These are phyloP conservation scores for Meloidogyne exigua DNA, from an alignment of 1,140 invertebrate genomes.

Conservation along the genomic window DNA sequence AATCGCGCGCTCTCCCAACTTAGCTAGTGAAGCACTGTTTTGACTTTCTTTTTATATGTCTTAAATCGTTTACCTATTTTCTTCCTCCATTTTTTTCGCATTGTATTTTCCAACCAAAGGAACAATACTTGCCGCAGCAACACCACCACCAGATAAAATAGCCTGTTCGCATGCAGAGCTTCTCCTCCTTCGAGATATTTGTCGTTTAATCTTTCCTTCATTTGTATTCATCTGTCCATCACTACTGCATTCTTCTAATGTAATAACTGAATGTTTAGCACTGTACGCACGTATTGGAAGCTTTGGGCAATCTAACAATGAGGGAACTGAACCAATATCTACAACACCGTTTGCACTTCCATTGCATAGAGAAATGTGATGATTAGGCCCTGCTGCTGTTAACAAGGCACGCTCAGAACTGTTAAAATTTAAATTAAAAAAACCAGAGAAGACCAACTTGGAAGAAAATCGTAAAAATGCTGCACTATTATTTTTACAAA, in stretches of 20 bases:
- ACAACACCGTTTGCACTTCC: not conserved
- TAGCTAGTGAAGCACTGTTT: no score
- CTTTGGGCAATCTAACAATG: slow-evolving; percentile 10
- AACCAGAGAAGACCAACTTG: not conserved
- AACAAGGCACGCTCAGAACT: not conserved
- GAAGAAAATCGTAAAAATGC: slow-evolving; percentile 19
- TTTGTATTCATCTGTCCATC: not conserved
- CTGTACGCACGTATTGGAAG: slow-evolving; percentile 17
- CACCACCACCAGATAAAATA: not conserved
- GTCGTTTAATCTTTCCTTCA: not conserved
- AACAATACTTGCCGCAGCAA: not conserved
- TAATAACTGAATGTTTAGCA: slow-evolving; percentile 26
- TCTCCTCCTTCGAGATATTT: slow-evolving; percentile 3
- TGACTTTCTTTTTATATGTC: no score
- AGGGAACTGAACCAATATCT: slow-evolving; percentile 11
- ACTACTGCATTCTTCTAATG: slow-evolving; percentile 10
- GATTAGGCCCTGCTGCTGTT: not conserved
- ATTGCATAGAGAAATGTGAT: not conserved
- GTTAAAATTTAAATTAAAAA: not conserved
- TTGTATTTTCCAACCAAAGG: not conserved
- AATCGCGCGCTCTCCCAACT: no score
- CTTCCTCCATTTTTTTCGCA: not conserved
- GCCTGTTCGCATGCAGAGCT: slow-evolving; percentile 15
- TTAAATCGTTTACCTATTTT: not conserved
- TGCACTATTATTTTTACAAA: not conserved